These are phyloP conservation scores for Synergus gifuensis DNA, from an alignment of 2,888 invertebrate species.

Conservation along the genomic window DNA sequence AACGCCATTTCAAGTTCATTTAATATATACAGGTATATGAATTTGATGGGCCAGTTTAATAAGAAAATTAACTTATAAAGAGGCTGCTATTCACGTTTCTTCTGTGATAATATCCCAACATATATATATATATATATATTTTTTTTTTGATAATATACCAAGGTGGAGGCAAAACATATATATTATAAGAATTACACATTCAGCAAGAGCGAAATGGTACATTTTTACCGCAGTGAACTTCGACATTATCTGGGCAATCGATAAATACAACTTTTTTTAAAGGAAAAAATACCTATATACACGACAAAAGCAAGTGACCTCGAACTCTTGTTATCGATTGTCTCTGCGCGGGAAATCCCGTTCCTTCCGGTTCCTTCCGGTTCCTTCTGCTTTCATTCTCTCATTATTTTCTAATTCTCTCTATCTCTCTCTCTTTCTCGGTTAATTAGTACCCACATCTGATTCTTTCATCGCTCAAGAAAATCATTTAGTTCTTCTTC, in stretches of 20 bases:
- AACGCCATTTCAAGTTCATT: too few relatives aligned
- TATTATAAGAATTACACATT: neutral
- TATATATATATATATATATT: too few relatives aligned
- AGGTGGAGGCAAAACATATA: too few relatives aligned
- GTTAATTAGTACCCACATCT: neutral
- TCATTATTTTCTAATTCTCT: neutral
- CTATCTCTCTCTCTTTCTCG: conserved; percentile 12
- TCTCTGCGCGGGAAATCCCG: conserved; percentile 61
- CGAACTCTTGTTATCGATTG: conserved; percentile 63
- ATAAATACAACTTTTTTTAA: neutral
- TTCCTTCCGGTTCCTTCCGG: conserved; percentile 53
- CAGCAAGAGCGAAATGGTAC: neutral
- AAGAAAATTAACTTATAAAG: too few relatives aligned
- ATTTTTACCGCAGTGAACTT: conserved; percentile 17
- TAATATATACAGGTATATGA: too few relatives aligned
- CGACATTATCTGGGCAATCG: conserved; percentile 4
- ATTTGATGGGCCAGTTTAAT: too few relatives aligned
- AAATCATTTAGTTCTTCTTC: neutral
- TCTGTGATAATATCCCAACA: too few relatives aligned
- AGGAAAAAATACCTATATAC: neutral
- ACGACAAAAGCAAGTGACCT: conserved; percentile 48
- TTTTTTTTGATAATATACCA: too few relatives aligned
- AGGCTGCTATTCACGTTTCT: too few relatives aligned
- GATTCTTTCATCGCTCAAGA: neutral
- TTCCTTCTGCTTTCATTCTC: conserved; percentile 36